Base-by-base conservation (phyloP, 1,140 invertebrate genomes). In the Chymomyza costata region DNA sequence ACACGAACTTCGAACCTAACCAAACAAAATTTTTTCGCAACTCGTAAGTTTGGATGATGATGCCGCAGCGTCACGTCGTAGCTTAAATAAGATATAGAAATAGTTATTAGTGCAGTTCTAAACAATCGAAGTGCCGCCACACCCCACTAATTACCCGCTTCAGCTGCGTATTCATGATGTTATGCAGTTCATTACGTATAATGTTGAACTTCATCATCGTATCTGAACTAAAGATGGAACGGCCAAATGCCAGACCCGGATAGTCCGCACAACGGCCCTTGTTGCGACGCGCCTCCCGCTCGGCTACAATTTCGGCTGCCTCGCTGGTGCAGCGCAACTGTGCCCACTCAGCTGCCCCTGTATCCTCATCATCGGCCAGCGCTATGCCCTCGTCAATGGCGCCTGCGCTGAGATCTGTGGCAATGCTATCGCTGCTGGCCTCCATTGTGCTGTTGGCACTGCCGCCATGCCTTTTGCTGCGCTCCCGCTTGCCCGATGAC, bases 171-270 rank as follows among this genome's bases (percentile, higher is more conserved):
- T 96, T 94, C 89, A 97, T 94, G 78, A 98, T 96, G 89, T 98
- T 98, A 88, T 98, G 95, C 74, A 99, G 90, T 88, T 98, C 97
- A 87, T 98, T 98, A 84, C 92, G 92, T 82, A 99, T 98, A 39
- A 99, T 93, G 83, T 92, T 95, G 87, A 98, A 97, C 87, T 97
- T 98, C 92, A 99, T 98, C 91, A 97, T 93, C 1, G 97, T 97
- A 85, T 97, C 96, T 37, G 96, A 97, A 83, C 94, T 96, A 86
- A 98, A 97, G 80, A 96, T 94, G 14, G 95, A 96, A 56, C 91
- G 91, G 14, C 94, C 95, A 70, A 97, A 96, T 0, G 94, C 94
- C 6, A 97, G 86, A 2, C 95, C 95, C 0, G 95, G 95, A 87
- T 97, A 97, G 83, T 97, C 95, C 2, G 94, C 91, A 85, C 94